Conservation (phyloP, 2,113 vertebrate genomes). For the Ophthalmolycus amberensis region DNA sequence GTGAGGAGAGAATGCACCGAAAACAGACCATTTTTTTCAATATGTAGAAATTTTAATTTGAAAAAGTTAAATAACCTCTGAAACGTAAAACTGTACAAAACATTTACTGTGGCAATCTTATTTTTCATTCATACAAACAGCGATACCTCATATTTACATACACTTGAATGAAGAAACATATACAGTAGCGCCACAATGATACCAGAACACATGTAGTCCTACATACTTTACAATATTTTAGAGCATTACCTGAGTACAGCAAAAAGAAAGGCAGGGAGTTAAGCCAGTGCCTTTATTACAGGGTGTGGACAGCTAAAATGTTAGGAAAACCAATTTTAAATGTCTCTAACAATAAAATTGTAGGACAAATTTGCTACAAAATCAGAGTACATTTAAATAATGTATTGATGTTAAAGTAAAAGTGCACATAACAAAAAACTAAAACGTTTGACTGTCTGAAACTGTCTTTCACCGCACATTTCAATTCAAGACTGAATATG, state of each 20-base stretch:
- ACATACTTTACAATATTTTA: slow-evolving; percentile 38
- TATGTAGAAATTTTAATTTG: slow-evolving; percentile 66
- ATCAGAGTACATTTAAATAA: background rate
- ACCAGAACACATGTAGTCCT: background rate
- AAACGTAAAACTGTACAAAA: slow-evolving; percentile 60
- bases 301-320: slow-evolving; percentile 7
- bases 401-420: slow-evolving; percentile 21
- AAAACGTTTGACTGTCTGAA: background rate
- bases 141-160: slow-evolving; percentile 48
- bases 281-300: slow-evolving; percentile 9
- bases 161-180: slow-evolving; percentile 9
- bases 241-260: slow-evolving; percentile 34
- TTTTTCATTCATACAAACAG: slow-evolving; percentile 17
- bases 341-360: background rate
- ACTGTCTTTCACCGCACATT: background rate
- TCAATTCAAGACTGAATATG: background rate
- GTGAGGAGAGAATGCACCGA: background rate
- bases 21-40: background rate
- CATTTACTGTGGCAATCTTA: slow-evolving; percentile 40
- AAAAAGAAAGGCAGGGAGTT: background rate
- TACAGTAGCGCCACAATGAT: slow-evolving; percentile 20
- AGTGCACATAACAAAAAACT: slow-evolving; percentile 26
- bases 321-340: background rate
- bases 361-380: slow-evolving; percentile 8
- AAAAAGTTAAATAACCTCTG: slow-evolving; percentile 65